Percentiles rank a stretch among this genome's conserved stretches.
phyloP scores from a whole-genome alignment of 2,797 vertebrate species.

The Tiaroga cobitis region DNA sequence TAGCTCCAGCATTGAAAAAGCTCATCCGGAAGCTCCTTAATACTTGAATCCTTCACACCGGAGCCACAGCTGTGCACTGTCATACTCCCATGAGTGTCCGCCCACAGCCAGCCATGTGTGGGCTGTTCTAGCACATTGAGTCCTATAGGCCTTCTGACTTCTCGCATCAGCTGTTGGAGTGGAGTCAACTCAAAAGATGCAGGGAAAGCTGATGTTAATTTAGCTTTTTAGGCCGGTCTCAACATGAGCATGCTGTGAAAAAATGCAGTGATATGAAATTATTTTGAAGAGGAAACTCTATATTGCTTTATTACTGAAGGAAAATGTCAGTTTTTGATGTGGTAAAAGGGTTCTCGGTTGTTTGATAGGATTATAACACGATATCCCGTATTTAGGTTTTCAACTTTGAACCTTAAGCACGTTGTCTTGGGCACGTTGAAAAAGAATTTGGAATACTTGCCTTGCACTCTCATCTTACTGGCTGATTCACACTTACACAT shows the following conservation, averaged over 20 bases:
- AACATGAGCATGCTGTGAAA: conserved; percentile 27
- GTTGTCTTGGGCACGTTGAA: conserved; percentile 47
- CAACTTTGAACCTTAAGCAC: conserved; percentile 57
- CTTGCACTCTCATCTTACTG: conserved; percentile 49
- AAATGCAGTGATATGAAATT: conserved; percentile 36
- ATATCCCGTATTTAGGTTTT: conserved; percentile 62
- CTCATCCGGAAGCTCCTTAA: conserved; percentile 54
- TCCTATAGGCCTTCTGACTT: conserved; percentile 65
- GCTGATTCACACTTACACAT: conserved; percentile 30
- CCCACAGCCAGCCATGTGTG: conserved; percentile 64
- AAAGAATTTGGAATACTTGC: conserved; percentile 35
- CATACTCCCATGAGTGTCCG: conserved; percentile 58
- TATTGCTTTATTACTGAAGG: conserved; percentile 37
- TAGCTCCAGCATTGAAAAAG: conserved; percentile 36
- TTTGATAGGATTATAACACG: conserved; percentile 62
- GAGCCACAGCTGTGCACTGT: conserved; percentile 66
- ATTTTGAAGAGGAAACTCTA: conserved; percentile 53
- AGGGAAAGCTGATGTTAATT: conserved; percentile 51
- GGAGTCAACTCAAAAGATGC: conserved; percentile 56
- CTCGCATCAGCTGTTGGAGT: conserved; percentile 67
- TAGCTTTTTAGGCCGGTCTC: conserved; percentile 37
- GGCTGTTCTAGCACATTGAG: conserved; percentile 64
- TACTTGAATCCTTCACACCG: conserved; percentile 51
- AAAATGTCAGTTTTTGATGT: conserved; percentile 40
- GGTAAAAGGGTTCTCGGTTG: conserved; percentile 32